Conservation (phyloP, 2,797 vertebrate genomes). For the Sardinella longiceps region DNA sequence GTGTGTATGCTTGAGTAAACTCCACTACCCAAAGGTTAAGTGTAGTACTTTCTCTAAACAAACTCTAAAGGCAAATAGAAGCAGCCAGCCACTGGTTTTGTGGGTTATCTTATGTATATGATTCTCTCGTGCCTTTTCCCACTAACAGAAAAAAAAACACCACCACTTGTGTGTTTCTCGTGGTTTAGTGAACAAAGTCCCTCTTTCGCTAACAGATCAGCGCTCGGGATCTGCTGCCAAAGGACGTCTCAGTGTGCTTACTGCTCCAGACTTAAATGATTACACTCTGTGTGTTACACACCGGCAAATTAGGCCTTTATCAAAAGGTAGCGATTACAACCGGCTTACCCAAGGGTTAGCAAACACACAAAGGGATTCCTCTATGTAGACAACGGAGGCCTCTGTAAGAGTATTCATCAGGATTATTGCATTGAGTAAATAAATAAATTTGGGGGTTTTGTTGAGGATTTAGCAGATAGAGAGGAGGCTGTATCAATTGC, state of each 20-base stretch:
- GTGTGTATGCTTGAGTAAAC: background rate
- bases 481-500: constrained; percentile 59
- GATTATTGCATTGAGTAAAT: constrained; percentile 59
- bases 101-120: background rate
- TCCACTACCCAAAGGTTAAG: background rate
- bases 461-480: constrained; percentile 44
- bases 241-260: background rate
- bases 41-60: background rate
- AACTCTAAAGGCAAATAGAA: background rate
- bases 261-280: background rate
- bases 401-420: background rate
- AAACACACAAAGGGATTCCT: background rate
- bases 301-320: constrained; percentile 28
- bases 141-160: background rate
- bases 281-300: background rate
- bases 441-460: constrained; percentile 61
- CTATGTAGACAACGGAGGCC: background rate
- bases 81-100: constrained; percentile 2
- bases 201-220: background rate
- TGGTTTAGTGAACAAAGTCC: background rate
- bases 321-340: constrained; percentile 35
- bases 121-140: background rate
- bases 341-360: background rate
- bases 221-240: background rate
- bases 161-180: background rate